Conservation (phyloP, 92 coral and sea anemone species). For the Pocillopora grandis region DNA sequence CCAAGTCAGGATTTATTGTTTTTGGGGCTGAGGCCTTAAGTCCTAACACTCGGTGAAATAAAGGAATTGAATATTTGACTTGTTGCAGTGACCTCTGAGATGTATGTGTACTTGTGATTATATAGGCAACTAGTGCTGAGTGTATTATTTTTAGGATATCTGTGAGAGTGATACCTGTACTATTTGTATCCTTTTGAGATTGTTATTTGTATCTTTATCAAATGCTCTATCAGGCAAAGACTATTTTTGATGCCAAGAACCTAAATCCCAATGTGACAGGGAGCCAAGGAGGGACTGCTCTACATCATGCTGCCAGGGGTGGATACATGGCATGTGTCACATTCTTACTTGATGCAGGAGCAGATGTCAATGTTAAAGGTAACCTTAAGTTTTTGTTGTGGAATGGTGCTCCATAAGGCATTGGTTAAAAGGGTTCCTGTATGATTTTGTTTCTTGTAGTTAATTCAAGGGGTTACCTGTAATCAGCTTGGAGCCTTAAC, state of each 20-base stretch:
- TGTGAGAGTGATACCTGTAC: neutral
- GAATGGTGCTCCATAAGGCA: neutral
- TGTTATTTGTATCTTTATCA: neutral
- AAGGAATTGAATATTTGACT: too few species aligned
- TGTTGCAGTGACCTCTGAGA: too few species aligned
- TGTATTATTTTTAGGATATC: too few species aligned
- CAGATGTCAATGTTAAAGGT: slow-evolving; percentile 76
- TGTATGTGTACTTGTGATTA: too few species aligned
- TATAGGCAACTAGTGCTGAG: too few species aligned
- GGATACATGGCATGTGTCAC: slow-evolving; percentile 74
- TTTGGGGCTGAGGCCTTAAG: too few species aligned
- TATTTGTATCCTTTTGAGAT: neutral
- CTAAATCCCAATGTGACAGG: slow-evolving; percentile 47
- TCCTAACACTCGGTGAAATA: too few species aligned
- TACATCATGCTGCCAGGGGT: slow-evolving; percentile 76
- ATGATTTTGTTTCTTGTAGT: too few species aligned
- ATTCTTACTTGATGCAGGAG: slow-evolving; percentile 73
- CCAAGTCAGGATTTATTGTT: too few species aligned
- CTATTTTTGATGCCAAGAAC: slow-evolving; percentile 49
- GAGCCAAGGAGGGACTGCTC: slow-evolving; percentile 37
- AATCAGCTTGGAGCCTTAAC: too few species aligned
- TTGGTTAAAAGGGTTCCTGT: too few species aligned
- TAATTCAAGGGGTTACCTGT: too few species aligned
- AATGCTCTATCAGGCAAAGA: slow-evolving; percentile 53
- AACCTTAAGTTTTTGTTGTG: neutral